phyloP scores from a whole-genome alignment of 2,888 invertebrate genomes.

The Nephrotoma flavescens region DNA sequence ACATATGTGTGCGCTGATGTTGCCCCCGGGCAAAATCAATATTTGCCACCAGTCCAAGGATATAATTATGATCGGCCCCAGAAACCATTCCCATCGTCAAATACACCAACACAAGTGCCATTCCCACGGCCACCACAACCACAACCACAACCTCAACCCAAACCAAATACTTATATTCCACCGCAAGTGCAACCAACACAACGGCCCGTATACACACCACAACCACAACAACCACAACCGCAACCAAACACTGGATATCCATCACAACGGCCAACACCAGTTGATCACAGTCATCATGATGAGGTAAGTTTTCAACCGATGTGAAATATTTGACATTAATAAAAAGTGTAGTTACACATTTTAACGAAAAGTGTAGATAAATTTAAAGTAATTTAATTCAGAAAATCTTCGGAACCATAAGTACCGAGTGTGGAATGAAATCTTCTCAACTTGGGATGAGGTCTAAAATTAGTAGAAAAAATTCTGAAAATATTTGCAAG shows the following conservation, averaged over 20 bases:
- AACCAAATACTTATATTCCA: constrained; percentile 3
- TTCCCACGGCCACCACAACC: constrained; percentile 7
- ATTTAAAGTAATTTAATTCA: no score
- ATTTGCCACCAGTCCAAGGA: constrained; percentile 59
- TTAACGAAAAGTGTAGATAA: no score
- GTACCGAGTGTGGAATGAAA: no score
- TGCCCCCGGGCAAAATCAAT: constrained; percentile 52
- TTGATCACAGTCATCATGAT: constrained; percentile 10
- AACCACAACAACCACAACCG: not conserved
- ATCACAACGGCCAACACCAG: constrained; percentile 17
- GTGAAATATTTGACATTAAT: no score
- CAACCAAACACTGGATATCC: constrained; percentile 10
- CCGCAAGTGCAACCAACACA: constrained; percentile 2
- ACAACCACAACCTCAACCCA: not conserved
- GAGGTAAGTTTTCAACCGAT: constrained; percentile 18
- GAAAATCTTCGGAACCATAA: no score
- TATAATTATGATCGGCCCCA: constrained; percentile 58
- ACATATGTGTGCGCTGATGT: constrained; percentile 25
- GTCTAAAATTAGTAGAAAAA: no score
- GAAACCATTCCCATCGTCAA: constrained; percentile 19
- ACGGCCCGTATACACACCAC: not conserved
- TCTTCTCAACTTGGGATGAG: no score
- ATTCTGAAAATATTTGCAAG: no score
- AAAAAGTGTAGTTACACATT: no score
- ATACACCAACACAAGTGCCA: constrained; percentile 10